Base-by-base conservation (phyloP, 2,113 vertebrate species). In the Chunga burmeisteri region DNA sequence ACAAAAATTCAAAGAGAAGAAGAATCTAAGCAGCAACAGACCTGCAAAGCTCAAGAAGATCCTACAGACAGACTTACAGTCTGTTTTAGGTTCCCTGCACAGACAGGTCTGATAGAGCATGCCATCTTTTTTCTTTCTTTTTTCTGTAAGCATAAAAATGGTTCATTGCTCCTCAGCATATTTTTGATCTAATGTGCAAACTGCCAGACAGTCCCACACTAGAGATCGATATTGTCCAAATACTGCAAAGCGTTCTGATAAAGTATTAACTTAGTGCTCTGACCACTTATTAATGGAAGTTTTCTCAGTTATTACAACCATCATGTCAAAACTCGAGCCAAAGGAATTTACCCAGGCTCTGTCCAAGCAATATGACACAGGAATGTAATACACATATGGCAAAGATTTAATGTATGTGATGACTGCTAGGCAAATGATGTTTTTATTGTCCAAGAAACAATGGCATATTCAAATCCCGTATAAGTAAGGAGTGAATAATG, bases 391-490 rank as follows among this genome's bases (percentile, higher is more conserved):
- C 78, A 95, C 95, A 96, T 95, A 95, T 94, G 94, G 94, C 92
- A 94, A 94, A 94, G 94, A 96, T 97, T 96, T 91, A 94, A 94
- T 25, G 74, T 90, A 95, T 96, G 93, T 91, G 86, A 94, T 94
- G 91, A 97, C 90, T 97, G 84, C 81, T 95, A 82, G 86, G 94
- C 88, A 93, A 97, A 89, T 0, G 74, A 94, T 93, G 73, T 42
- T 94, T 97, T 97, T 94, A 96, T 94, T 95, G 95, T 95, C 78
- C 70, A 58, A 88, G 89, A 95, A 97, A 95, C 91, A 95, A 97
- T 94, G 86, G 93, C 91, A 97, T 95, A 96, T 97, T 97, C 94
- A 96, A 95, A 97, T 96, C 84, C 7, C 18, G 89, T 47, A 7
- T 66, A 96, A 95, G 89, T 46, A 94, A 77, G 55, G 71, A 95